Evolutionary conservation across 2,888 invertebrate species (phyloP).

Genomic region (Ceraclea dissimilis): DNA sequence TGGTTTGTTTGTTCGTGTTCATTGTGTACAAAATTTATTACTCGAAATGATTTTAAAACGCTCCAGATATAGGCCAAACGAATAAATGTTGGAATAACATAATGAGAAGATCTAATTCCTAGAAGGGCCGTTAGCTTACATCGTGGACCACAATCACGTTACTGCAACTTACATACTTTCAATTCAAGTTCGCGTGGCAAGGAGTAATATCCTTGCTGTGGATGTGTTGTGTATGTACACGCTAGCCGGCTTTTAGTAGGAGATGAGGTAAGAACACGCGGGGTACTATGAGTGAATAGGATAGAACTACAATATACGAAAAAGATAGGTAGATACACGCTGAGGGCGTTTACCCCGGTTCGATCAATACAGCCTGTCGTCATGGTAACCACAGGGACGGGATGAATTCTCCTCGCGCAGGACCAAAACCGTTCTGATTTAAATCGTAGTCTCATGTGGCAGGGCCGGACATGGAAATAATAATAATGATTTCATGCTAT

Average conservation of each 20-base stretch:
- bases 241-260: neutral
- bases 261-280: neutral
- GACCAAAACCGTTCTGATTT: conserved; percentile 4
- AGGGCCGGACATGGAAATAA: neutral
- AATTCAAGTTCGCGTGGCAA: neutral
- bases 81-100: too few species aligned
- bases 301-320: conserved; percentile 19
- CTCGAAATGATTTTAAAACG: too few species aligned
- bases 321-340: conserved; percentile 31
- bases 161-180: too few species aligned
- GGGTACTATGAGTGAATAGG: conserved; percentile 29
- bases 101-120: too few species aligned
- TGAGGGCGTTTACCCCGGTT: conserved; percentile 43
- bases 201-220: neutral
- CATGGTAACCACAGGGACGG: conserved; percentile 36
- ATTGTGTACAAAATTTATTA: too few species aligned
- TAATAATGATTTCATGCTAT: too few species aligned
- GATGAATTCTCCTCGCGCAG: conserved; percentile 6
- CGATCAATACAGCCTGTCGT: conserved; percentile 39
- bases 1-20: too few species aligned
- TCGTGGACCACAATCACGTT: too few species aligned
- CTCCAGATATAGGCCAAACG: too few species aligned
- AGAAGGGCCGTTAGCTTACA: too few species aligned
- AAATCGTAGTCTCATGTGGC: neutral
- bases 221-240: neutral